A percentile compares a stretch with the other conserved stretches of the same genome.
phyloP scores from a whole-genome alignment of 2,797 vertebrate genomes.

The Argentina silus region DNA sequence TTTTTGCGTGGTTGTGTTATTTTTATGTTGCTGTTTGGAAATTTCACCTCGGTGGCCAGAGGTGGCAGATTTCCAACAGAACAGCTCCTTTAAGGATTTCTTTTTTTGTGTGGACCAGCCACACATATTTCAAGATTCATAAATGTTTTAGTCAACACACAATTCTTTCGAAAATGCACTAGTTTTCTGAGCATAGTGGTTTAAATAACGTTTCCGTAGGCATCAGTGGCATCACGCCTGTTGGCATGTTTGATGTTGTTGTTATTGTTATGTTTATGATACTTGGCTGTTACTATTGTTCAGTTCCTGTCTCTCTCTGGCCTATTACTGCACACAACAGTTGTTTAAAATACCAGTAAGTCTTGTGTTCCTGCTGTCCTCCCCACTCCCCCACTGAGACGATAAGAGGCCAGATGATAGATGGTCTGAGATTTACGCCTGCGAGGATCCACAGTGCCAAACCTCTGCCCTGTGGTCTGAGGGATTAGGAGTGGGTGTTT shows the following conservation, averaged over 20 bases:
- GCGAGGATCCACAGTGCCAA: constrained; percentile 23
- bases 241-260: not conserved
- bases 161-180: no score
- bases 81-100: no score
- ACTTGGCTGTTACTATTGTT: not conserved
- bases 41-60: no score
- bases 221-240: not conserved
- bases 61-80: no score
- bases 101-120: no score
- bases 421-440: constrained; percentile 22
- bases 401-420: constrained; percentile 28
- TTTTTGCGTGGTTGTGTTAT: no score
- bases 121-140: no score
- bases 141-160: no score
- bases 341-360: not conserved
- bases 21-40: no score
- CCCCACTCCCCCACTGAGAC: not conserved
- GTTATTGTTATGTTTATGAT: not conserved
- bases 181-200: no score
- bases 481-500: not conserved
- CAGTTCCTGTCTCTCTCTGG: not conserved
- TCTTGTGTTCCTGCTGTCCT: not conserved
- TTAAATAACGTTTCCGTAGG: no score
- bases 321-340: not conserved
- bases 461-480: constrained; percentile 14